Conservation (phyloP, 2,797 vertebrate genomes). For the Ptychadena robeensis region DNA sequence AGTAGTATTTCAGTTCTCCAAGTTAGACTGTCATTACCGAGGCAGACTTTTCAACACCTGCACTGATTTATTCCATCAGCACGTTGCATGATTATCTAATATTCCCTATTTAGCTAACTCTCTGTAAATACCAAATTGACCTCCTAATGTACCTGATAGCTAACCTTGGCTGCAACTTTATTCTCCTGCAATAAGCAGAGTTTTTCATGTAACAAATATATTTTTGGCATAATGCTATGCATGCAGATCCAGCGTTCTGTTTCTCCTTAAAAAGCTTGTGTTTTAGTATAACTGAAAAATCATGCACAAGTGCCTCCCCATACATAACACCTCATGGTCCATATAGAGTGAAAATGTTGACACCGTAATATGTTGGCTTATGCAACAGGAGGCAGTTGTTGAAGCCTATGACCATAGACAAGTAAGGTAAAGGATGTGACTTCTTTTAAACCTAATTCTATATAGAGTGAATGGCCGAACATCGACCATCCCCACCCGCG, state of each 20-base stretch:
- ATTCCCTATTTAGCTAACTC: constrained; percentile 38
- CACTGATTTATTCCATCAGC: constrained; percentile 36
- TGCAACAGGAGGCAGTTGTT: neutral
- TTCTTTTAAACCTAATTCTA: too few species aligned
- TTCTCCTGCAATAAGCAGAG: constrained; percentile 9
- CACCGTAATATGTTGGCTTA: neutral
- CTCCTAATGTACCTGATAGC: constrained; percentile 23
- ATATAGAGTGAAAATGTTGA: neutral
- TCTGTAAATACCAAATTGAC: constrained; percentile 39
- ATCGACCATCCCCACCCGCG: too few species aligned
- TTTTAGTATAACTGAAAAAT: neutral
- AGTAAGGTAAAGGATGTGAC: too few species aligned
- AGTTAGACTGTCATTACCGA: constrained; percentile 44
- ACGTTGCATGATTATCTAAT: constrained; percentile 34
- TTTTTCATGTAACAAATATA: neutral
- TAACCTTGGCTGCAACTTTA: constrained; percentile 1
- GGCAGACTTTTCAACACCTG: constrained; percentile 42
- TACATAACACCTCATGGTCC: neutral
- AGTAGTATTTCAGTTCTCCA: constrained; percentile 37
- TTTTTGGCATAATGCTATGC: neutral
- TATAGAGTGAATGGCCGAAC: too few species aligned
- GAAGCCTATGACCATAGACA: too few species aligned
- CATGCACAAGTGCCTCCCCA: neutral
- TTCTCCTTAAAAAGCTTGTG: neutral
- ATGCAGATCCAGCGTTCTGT: neutral